Base-by-base conservation (phyloP, 2,113 vertebrate genomes). In the Microcebus ravelobensis region DNA sequence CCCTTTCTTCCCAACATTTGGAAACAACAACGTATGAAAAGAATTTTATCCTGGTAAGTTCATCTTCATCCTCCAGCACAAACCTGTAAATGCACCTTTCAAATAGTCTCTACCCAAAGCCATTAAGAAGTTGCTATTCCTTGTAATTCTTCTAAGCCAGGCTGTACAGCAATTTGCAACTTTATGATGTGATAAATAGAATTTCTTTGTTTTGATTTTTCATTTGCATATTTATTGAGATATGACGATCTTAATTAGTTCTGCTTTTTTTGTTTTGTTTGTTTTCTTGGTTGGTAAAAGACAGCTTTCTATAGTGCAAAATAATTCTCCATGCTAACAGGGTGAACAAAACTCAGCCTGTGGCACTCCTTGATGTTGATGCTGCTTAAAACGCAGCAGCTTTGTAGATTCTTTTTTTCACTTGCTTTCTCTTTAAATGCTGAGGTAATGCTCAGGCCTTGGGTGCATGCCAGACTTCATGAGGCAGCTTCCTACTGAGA, bases 191-290 rank as follows among this genome's bases (percentile, higher is more conserved):
- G 98, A 98, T 98, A 98, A 98, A 98, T 97, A 98, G 97, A 98
- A 98, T 98, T 97, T 96, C 98, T 98, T 98, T 98, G 98, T 98
- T 98, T 99, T 98, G 97, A 98, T 98, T 98, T 98, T 98, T 97
- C 97, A 98, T 99, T 99, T 99, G 97, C 98, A 98, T 98, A 97
- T 98, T 98, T 98, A 99, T 98, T 98, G 98, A 98, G 98, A 98
- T 98, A 98, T 97, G 98, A 98, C 98, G 94, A 97, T 98, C 98
- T 98, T 98, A 98, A 99, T 99, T 99, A 98, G 97, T 98, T 98
- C 96, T 98, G 92, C 94, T 97, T 96, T 98, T 87, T 95, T 95
- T 97, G 94, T 98, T 76, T 86, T 98, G 96, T 95, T 97, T 98
- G 94, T 97, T 98, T 98, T 80, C 88, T 87, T 80, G 65, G 48